Percentiles rank a stretch among this genome's conserved stretches.
Evolutionary conservation across 2,113 vertebrate species (phyloP).

Genomic region (Hydropotes inermis): DNA sequence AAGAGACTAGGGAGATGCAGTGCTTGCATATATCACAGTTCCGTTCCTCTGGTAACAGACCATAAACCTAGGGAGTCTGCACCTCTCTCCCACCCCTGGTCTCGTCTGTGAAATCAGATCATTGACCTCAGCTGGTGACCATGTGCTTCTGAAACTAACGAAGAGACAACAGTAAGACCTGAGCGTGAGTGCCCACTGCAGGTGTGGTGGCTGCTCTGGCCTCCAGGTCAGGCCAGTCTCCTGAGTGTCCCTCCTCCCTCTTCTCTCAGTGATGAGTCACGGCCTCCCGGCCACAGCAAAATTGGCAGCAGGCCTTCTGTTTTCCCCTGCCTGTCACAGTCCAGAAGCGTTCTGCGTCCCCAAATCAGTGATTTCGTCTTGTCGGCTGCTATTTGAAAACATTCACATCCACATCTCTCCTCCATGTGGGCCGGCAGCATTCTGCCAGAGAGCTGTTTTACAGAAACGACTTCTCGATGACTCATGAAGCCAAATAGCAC

Average conservation of each 20-base stretch:
- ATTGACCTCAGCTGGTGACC: background rate
- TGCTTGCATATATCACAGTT: fast-evolving
- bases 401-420: constrained; percentile 69
- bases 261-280: background rate
- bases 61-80: background rate
- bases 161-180: background rate
- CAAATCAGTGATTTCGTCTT: constrained; percentile 63
- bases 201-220: fast-evolving
- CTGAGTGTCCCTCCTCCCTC: background rate
- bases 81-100: no score
- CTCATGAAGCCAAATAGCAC: constrained; percentile 74
- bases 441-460: constrained; percentile 74
- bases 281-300: constrained; percentile 11
- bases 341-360: constrained; percentile 70
- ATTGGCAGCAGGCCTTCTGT: constrained; percentile 40
- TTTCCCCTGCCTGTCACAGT: constrained; percentile 51
- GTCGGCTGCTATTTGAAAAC: constrained; percentile 77
- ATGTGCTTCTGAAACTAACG: background rate
- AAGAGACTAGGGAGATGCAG: background rate
- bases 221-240: background rate
- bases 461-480: constrained; percentile 75
- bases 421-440: constrained; percentile 66
- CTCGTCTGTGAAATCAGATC: background rate
- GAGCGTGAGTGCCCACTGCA: background rate
- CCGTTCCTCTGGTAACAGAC: background rate